Base-by-base conservation (phyloP, 2,113 vertebrate genomes). In the Aythya baeri region DNA sequence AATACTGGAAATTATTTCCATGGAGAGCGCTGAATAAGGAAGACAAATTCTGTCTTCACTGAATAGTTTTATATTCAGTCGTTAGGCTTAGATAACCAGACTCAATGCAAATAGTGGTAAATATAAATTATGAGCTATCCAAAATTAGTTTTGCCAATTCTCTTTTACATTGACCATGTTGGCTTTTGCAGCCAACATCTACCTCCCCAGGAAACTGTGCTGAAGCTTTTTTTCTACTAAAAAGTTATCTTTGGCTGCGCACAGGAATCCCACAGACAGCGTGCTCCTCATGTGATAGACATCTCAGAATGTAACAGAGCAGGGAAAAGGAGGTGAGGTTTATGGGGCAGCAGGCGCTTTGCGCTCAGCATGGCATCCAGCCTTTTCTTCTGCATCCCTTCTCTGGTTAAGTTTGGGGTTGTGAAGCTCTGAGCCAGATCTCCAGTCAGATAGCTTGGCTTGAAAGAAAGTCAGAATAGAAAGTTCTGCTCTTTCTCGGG, bases 391-490 rank as follows among this genome's bases (percentile, higher is more conserved):
- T 52, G 74, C 49, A 70, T 78, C 41, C 10, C 1, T 63, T 81
- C 92, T 57, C 46, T 0, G 1, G 41, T 17, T 4, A 62, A 57
- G 63, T 61, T 81, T 75, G 81, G 34, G 44, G 31, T 25, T 52
- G 26, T 0, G 3, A 57, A 63, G 32, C 34, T 78, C 25, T 0
- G 1, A 78, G 66, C 9, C 32, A 36, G 32, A 74, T 27, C 52
- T 75, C 1, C 0, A 78, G 34, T 32, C 49, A 73, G 34, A 20
- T 78, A 59, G 44, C 7, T 84, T 32, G 36, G 15, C 59, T 82
- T 77, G 52, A 80, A 83, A 67, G 66, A 52, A 91, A 49, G 23
- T 23, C 66, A 73, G 79, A 88, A 80, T 52, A 65, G 73, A 88
- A 73, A 27, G 6, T 80, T 87, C 66, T 46, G 25, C 16, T 63